Evolutionary conservation across 2,888 invertebrate genomes (phyloP), one percentile per base, ranked within the genome.

Genomic region (Thera britannica): DNA sequence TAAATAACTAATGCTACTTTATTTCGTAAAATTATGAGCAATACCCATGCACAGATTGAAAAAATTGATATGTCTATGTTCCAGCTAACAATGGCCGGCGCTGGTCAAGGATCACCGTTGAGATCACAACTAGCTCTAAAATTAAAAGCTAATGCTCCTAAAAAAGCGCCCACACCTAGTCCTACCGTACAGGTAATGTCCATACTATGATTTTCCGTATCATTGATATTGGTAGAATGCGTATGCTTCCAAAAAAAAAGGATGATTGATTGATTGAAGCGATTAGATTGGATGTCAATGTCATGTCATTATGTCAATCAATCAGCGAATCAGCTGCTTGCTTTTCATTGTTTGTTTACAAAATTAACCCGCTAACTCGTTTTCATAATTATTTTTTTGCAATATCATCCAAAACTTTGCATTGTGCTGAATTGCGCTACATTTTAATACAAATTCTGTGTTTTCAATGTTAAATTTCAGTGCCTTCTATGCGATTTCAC

Each of bases 401-500:
- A 5, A 48, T n/a, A 55, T 69, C 54, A 62, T 61, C 48, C 35
- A 41, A 61, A 60, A 51, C 6, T 36, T 3, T 63, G 59, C 35
- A 12, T 56, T 46, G 9, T 12, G 9, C 4, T 46, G 8, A 11
- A 48, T 58, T 46, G n/a, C 11, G 9, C 4, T 46, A n/a, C 8
- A 54, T 58, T 8, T 49, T 7, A 2, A 5, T n/a, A 35, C 7
- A 34, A 41, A 61, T 41, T 36, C 1, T 4, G n/a, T 62, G 36
- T 51, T 1, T 11, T 8, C 3, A 8, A 41, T 23, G 64, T 57
- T 63, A 60, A 68, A 73, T 92, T 93, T 35, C 90, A 96, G 92
- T 97, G 97, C 87, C 96, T 97, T 57, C 94, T 97, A 87, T 97
- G 97, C 88, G 96, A 96, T 79, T 97, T 96, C 82, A 95, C 94